phyloP scores from a whole-genome alignment of 1,140 invertebrate genomes.

The Hycleus phaleratus region DNA sequence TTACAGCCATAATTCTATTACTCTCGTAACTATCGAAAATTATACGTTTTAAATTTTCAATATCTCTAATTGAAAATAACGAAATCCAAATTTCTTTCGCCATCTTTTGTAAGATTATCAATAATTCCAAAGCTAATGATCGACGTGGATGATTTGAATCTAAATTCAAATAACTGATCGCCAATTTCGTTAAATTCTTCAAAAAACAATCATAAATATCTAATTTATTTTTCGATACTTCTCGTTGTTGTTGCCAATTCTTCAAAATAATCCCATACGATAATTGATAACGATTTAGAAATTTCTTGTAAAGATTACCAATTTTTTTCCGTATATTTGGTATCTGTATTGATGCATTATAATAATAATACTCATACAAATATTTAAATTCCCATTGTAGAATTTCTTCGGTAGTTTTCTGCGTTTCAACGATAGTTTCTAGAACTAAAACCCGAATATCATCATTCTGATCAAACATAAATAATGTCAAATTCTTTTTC shows the following conservation, averaged over 20 bases:
- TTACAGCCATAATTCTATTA: conserved; percentile 29
- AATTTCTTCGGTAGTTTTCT: conserved; percentile 63
- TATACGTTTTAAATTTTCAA: conserved; percentile 28
- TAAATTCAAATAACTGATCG: conserved; percentile 19
- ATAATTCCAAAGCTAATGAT: conserved; percentile 19
- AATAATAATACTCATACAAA: conserved; percentile 57
- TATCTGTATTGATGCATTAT: conserved; percentile 65
- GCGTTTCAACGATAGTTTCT: conserved; percentile 64
- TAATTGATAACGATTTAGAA: conserved; percentile 31
- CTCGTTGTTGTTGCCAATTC: conserved; percentile 1
- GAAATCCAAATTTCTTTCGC: conserved; percentile 4
- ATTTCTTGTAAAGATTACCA: conserved; percentile 56
- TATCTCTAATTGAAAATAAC: conserved; percentile 16
- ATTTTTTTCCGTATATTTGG: conserved; percentile 54
- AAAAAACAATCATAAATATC: conserved; percentile 24
- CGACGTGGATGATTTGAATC: conserved; percentile 28
- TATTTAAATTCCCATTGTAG: conserved; percentile 54
- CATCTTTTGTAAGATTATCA: conserved; percentile 18
- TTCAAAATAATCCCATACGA: too few species aligned
- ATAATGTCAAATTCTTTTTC: conserved; percentile 28
- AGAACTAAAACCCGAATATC: conserved; percentile 50
- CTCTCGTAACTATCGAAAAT: conserved; percentile 28
- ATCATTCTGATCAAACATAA: conserved; percentile 10
- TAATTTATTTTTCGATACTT: conserved; percentile 24
- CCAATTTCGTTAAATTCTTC: conserved; percentile 17